A percentile compares a stretch with the other conserved stretches of the same genome.
Conservation (phyloP, 2,113 vertebrate genomes). For the Periophthalmus modestus region DNA sequence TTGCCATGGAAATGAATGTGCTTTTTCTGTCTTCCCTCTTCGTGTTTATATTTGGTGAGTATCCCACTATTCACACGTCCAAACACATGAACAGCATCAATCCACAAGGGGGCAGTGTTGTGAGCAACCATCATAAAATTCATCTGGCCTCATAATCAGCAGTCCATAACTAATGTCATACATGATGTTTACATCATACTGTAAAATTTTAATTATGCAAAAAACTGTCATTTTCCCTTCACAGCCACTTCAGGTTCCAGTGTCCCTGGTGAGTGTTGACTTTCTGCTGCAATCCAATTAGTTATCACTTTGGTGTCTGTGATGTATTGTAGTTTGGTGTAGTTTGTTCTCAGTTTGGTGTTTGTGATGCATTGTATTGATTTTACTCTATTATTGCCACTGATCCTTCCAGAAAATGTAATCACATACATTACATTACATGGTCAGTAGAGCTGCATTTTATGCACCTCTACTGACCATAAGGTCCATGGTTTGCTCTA, state of each 20-base stretch:
- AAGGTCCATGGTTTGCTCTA: too few species aligned
- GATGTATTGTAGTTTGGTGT: too few species aligned
- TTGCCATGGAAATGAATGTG: constrained; percentile 87
- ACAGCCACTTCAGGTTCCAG: constrained; percentile 51
- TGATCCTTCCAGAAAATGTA: too few species aligned
- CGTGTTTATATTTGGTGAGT: constrained; percentile 85
- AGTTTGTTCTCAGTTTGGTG: too few species aligned
- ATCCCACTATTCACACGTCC: constrained; percentile 1
- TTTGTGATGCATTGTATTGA: too few species aligned
- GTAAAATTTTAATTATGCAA: background rate
- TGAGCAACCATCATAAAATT: background rate
- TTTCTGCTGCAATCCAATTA: background rate
- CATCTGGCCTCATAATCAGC: background rate
- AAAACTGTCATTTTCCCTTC: background rate
- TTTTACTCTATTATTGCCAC: too few species aligned
- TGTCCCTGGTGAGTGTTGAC: constrained; percentile 64
- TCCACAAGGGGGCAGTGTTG: constrained; percentile 51
- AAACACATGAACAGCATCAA: background rate
- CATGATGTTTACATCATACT: background rate
- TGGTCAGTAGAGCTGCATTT: too few species aligned
- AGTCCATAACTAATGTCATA: background rate
- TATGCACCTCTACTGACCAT: too few species aligned
- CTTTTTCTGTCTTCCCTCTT: constrained; percentile 87
- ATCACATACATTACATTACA: too few species aligned
- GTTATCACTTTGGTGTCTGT: too few species aligned